phyloP scores from a whole-genome alignment of 2,113 vertebrate species.

The Gopherus flavomarginatus region DNA sequence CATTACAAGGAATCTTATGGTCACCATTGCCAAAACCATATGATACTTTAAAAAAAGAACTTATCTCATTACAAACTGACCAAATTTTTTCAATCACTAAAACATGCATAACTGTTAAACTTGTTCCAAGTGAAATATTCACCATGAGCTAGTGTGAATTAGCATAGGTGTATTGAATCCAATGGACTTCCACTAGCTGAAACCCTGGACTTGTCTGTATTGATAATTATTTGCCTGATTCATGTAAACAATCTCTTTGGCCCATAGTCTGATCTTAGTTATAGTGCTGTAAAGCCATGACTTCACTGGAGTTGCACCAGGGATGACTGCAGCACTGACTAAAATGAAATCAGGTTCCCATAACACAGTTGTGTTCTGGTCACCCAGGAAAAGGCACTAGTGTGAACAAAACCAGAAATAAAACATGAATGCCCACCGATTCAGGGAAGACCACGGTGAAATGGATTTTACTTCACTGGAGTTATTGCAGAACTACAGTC shows the following conservation, averaged over 20 bases:
- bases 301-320: background rate
- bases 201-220: background rate
- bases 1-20: background rate
- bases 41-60: background rate
- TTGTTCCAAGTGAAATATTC: background rate
- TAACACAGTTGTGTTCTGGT: background rate
- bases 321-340: background rate
- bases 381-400: conserved; percentile 5
- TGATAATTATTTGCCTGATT: background rate
- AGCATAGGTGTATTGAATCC: background rate
- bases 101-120: background rate
- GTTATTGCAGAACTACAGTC: background rate
- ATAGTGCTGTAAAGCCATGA: accelerated
- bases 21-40: background rate
- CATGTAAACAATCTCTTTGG: background rate
- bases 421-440: background rate
- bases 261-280: background rate
- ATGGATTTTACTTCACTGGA: background rate
- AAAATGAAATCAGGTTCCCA: background rate
- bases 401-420: background rate
- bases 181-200: background rate
- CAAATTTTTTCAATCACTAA: background rate
- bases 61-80: background rate
- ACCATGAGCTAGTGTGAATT: background rate
- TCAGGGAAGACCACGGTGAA: background rate